Evolutionary conservation across 1,140 invertebrate species (phyloP), one percentile per base, ranked within the genome.

Genomic region (Habropoda laboriosa): DNA sequence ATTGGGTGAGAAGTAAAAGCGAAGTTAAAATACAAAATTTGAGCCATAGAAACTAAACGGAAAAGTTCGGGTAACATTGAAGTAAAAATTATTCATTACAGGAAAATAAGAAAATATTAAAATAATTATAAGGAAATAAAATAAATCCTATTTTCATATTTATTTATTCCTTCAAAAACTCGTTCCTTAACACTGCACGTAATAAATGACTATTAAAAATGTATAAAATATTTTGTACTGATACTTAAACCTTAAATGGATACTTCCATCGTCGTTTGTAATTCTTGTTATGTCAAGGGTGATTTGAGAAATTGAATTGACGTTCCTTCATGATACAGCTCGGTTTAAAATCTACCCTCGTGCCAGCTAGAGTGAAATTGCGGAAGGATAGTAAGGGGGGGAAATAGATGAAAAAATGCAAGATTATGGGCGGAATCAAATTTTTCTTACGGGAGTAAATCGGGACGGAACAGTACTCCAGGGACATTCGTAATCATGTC

Each of bases 391-490:
- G 45, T 13, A 40, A 61, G 32, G 45, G 77, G 42, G 40, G 30
- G 24, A 35, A 51, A 76, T 67, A 80, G 78, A 84, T 80, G 77
- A 80, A 42, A 77, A 88, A 88, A 81, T 57, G 55, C 71, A 77
- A 78, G 82, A 79, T 83, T 51, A 76, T 76, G 63, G 57, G 24
- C 47, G 49, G 83, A 83, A 84, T 85, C 47, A 64, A 85, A 85
- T 85, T 85, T 85, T 81, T 94, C 97, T 97, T 94, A 98, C 97
- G 97, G 80, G 97, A 96, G 92, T 97, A 96, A 30, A 97, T 97
- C 30, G 97, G 95, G 0, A 95, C 96, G 93, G 97, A 97, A 24
- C 96, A 96, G 92, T 97, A 97, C 90, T 98, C 97, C 88, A 97
- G 94, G 55, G 96, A 95, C 30, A 96, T 96, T 82, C 96, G 94